Evolutionary conservation across 2,797 vertebrate species (phyloP), one percentile per base, ranked within the genome.

Genomic region (Schizopygopsis malacanthus): DNA sequence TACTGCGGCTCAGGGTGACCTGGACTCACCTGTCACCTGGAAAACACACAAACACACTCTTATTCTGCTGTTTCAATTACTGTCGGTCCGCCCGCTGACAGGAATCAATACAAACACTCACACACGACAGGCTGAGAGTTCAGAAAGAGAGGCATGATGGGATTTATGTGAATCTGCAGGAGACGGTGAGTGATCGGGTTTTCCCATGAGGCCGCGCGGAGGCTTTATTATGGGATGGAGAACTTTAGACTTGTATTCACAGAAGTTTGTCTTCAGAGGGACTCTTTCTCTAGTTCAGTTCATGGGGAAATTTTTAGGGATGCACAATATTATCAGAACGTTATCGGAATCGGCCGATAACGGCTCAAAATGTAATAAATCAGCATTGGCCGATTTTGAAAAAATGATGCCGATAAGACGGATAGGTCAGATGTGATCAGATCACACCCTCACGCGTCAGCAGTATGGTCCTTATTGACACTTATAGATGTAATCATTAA

Each of bases 41-140:
- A 45, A 86, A 69, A 33, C 81, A 88, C 78, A 33, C 45, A 67
- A 20, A 43, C 59, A 63, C 85, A 79, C 16, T 56, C 52, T 39
- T 22, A 52, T 45, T 15, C 6, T 33, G 11, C 80, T 83, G 87
- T 87, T 87, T 85, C 79, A 75, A 39, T 20, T n/a, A 85, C 91
- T 87, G 75, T 89, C 87, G 11, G 8, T 22, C 20, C 20, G 70
- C 43, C 63, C 81, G 59, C 86, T 84, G 45, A 86, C 83, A 71
- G 83, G 83, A 91, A 93, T 94, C 92, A 88, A 93, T 92, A 91
- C 2, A 5, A 20, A 63, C 50, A 9, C 90, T 91, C 92, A 91
- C 84, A 82, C 83, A 83, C 86, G 80, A 59, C 88, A 88, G 82
- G 79, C 45, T 65, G 78, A 37, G 90, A 90, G 86, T 86, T 92